Percentiles rank a stretch among this genome's conserved stretches.
phyloP scores from a whole-genome alignment of 2,797 vertebrate genomes.

The Spinus olivaceus region DNA sequence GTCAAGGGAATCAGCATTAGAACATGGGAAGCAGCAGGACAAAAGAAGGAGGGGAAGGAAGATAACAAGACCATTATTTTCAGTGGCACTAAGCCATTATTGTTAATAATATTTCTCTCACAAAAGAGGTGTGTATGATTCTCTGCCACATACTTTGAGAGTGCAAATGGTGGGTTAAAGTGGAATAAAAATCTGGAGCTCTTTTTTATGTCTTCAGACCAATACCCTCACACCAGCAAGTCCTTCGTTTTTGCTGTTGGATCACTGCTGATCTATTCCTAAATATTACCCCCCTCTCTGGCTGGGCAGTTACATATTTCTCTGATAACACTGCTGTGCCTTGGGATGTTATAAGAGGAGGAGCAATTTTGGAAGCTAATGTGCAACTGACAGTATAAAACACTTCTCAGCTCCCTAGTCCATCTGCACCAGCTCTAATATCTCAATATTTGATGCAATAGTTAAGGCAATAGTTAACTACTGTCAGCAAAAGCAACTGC shows the following conservation, averaged over 20 bases:
- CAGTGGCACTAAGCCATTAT: background rate
- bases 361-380: background rate
- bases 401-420: background rate
- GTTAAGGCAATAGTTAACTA: background rate
- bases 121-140: background rate
- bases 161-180: background rate
- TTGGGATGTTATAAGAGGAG: background rate
- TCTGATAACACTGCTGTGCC: background rate
- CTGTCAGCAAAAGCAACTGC: background rate
- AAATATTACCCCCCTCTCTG: background rate
- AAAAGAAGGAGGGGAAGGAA: constrained; percentile 25
- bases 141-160: background rate
- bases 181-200: background rate
- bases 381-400: background rate
- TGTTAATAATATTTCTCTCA: background rate
- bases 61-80: background rate
- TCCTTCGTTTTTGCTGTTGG: background rate
- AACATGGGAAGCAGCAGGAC: constrained; percentile 2
- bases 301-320: background rate
- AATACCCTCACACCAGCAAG: background rate
- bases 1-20: background rate
- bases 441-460: background rate
- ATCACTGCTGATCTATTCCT: background rate
- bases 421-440: background rate
- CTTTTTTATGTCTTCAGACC: background rate